A percentile compares a stretch with the other conserved stretches of the same genome.
Evolutionary conservation across 2,888 invertebrate species (phyloP).

Genomic region (Microctonus hyperodae): DNA sequence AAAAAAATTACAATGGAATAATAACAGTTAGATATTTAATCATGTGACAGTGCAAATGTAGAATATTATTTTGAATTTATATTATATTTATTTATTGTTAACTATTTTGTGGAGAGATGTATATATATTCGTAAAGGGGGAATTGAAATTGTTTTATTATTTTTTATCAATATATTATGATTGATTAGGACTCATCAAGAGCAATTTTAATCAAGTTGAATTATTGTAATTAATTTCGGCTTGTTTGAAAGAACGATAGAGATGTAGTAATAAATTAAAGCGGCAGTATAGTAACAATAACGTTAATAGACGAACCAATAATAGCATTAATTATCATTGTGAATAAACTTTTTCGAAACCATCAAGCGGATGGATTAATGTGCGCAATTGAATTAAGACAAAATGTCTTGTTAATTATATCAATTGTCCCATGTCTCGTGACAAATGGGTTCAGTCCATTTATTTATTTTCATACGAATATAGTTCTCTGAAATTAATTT

Average conservation of each 20-base stretch:
- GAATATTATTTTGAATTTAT: too few relatives aligned
- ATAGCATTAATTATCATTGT: slow-evolving; percentile 2
- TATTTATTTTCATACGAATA: background rate
- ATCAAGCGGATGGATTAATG: background rate
- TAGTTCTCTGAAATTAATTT: too few relatives aligned
- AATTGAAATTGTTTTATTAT: background rate
- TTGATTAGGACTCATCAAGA: slow-evolving; percentile 22
- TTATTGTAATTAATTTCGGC: slow-evolving; percentile 5
- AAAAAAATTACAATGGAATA: too few relatives aligned
- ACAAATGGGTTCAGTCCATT: background rate
- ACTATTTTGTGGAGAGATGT: background rate
- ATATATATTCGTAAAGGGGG: background rate
- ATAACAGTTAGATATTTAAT: too few relatives aligned
- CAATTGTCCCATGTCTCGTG: background rate
- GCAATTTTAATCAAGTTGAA: slow-evolving; percentile 25
- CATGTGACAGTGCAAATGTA: too few relatives aligned
- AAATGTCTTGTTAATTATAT: background rate
- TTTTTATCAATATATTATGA: slow-evolving; percentile 12
- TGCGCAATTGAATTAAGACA: background rate
- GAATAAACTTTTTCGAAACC: background rate
- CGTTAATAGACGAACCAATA: slow-evolving; percentile 2
- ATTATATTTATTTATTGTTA: too few relatives aligned
- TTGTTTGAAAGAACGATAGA: background rate
- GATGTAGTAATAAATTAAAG: background rate
- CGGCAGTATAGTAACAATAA: background rate